Percentiles rank a stretch among this genome's conserved stretches.
These are phyloP conservation scores for Pseudomyrmex flavicornis DNA, from an alignment of 1,140 invertebrate genomes.

Conservation along the genomic window DNA sequence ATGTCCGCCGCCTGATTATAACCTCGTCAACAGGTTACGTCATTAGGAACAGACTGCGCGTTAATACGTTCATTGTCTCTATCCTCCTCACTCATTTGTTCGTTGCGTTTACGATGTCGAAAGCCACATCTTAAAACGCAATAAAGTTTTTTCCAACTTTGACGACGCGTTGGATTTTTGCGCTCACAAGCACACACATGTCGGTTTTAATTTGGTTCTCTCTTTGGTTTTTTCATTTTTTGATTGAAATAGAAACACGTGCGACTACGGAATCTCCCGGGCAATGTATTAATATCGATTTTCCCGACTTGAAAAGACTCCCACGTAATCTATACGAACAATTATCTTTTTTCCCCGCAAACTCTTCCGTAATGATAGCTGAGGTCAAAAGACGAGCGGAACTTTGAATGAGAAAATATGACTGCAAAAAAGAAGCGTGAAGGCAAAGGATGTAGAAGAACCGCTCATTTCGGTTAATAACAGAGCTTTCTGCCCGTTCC, in stretches of 20 bases:
- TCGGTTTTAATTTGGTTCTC: constrained; percentile 25
- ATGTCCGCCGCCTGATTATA: constrained; percentile 84
- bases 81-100: constrained; percentile 25
- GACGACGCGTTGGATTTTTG: neutral
- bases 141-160: constrained; percentile 32
- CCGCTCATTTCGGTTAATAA: constrained; percentile 77
- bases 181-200: neutral
- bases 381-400: constrained; percentile 59
- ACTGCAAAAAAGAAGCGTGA: constrained; percentile 57
- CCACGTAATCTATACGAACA: constrained; percentile 32
- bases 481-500: constrained; percentile 64
- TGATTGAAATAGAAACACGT: neutral
- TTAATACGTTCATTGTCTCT: constrained; percentile 60
- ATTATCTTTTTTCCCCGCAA: constrained; percentile 15
- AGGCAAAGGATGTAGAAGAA: constrained; percentile 54
- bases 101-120: constrained; percentile 28
- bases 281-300: constrained; percentile 31
- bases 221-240: neutral
- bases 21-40: constrained; percentile 85
- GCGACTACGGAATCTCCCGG: neutral
- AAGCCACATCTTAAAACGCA: neutral
- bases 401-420: constrained; percentile 60
- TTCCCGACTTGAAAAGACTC: constrained; percentile 11
- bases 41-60: constrained; percentile 71
- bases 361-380: constrained; percentile 60